Conservation (phyloP, 2,888 invertebrate genomes). For the Gryllus longicercus region DNA sequence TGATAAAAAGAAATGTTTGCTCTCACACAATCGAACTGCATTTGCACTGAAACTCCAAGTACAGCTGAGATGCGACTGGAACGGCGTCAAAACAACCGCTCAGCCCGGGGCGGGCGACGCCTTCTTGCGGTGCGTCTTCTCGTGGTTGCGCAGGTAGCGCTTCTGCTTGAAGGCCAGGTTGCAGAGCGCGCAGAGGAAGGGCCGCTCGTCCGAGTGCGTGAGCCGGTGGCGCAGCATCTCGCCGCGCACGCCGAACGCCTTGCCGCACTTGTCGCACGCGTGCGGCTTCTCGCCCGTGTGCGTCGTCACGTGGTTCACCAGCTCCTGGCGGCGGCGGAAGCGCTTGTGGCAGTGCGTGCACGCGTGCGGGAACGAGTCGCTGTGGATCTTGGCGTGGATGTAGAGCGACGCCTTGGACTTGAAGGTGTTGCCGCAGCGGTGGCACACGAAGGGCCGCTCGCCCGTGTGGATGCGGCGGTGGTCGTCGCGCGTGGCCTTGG, state of each 20-base stretch:
- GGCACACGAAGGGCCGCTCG: constrained; percentile 47
- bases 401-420: constrained; percentile 64
- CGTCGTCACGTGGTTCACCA: constrained; percentile 55
- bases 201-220: constrained; percentile 50
- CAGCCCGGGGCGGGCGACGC: neutral
- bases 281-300: constrained; percentile 57
- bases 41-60: too few relatives aligned
- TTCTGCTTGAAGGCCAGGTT: constrained; percentile 49
- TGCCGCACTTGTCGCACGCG: constrained; percentile 52
- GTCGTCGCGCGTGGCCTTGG: constrained; percentile 50
- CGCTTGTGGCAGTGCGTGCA: constrained; percentile 58
- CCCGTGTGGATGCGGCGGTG: constrained; percentile 47
- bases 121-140: constrained; percentile 40
- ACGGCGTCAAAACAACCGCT: too few relatives aligned
- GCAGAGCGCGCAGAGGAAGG: constrained; percentile 38
- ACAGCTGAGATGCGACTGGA: too few relatives aligned
- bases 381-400: constrained; percentile 60
- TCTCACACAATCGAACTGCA: too few relatives aligned
- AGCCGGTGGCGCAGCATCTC: constrained; percentile 47
- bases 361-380: constrained; percentile 54
- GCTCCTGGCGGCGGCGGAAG: constrained; percentile 55
- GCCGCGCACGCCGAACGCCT: constrained; percentile 33
- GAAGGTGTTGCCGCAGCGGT: constrained; percentile 54
- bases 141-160: constrained; percentile 54
- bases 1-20: too few relatives aligned